A percentile compares a stretch with the other conserved stretches of the same genome.
phyloP scores from a whole-genome alignment of 2,113 vertebrate genomes.

The Arothron firmamentum region DNA sequence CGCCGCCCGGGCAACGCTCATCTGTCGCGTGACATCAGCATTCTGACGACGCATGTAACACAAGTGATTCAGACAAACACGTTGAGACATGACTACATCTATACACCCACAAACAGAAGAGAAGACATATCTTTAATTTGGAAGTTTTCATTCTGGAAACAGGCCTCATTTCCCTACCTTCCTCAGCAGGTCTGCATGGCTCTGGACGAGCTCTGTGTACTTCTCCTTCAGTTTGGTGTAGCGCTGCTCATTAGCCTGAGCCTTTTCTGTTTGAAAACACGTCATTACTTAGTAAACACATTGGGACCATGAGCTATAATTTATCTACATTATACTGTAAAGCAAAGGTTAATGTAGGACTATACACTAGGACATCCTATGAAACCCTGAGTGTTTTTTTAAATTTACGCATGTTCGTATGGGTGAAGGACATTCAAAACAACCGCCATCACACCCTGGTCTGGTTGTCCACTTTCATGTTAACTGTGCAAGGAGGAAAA shows the following conservation, averaged over 20 bases:
- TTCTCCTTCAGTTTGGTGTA: constrained; percentile 98
- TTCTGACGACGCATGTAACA: constrained; percentile 73
- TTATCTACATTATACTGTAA: too few relatives aligned
- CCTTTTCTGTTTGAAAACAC: constrained; percentile 76
- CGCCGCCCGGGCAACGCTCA: constrained; percentile 83
- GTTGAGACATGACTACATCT: constrained; percentile 12
- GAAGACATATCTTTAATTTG: too few relatives aligned
- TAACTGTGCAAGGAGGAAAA: too few relatives aligned
- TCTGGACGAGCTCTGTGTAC: constrained; percentile 93
- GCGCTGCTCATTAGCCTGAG: constrained; percentile 93
- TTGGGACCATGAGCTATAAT: too few relatives aligned
- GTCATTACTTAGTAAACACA: too few relatives aligned
- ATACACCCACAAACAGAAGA: neutral
- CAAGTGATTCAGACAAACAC: neutral
- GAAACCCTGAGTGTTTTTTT: too few relatives aligned
- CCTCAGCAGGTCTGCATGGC: constrained; percentile 89
- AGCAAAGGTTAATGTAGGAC: too few relatives aligned
- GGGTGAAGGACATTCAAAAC: too few relatives aligned
- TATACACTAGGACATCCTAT: too few relatives aligned
- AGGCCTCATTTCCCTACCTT: constrained; percentile 77
- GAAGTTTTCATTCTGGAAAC: neutral
- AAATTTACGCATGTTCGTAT: too few relatives aligned
- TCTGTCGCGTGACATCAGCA: constrained; percentile 92
- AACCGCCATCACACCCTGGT: too few relatives aligned
- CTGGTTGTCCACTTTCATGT: too few relatives aligned